Evolutionary conservation across 2,113 vertebrate species (phyloP), one percentile per base, ranked within the genome.

Genomic region (Pseudolaguvia tuberculata): DNA sequence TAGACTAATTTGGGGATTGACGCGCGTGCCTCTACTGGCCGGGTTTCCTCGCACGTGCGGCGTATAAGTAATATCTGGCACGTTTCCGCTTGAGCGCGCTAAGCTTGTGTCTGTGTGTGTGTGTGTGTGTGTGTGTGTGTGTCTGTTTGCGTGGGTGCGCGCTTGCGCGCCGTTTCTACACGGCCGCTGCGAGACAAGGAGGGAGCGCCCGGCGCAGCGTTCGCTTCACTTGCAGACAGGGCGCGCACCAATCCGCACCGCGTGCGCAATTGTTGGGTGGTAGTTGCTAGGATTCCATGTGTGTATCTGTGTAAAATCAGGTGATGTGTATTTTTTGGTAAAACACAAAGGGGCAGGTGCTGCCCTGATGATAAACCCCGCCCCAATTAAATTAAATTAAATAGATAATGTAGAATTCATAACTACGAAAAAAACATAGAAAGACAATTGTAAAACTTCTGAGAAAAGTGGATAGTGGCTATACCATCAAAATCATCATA

Each of bases 141-240:
- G n/a, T n/a, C n/a, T n/a, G n/a, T n/a, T n/a, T n/a, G n/a, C n/a
- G n/a, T n/a, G n/a, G n/a, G n/a, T n/a, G n/a, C n/a, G n/a, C n/a
- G n/a, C n/a, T n/a, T 9, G n/a, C n/a, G 62, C 23, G 61, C 61
- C 61, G 61, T 65, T 45, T 65, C 61, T 25, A 47, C 35, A 23
- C 61, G 23, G 31, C 35, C 31, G 61, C n/a, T 63, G 61, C n/a
- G 35, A 66, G 47, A 65, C 25, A 27, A 21, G 61, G 63, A 42
- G 27, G 63, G 63, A 66, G 63, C 63, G 42, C 63, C 42, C 63
- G 63, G 20, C 21, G 42, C 39, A 8, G 35, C 35, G 12, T 5
- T 42, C 35, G 59, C 61, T 63, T 45, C 21, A 21, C 63, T 48
- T 23, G 15, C 21, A 21, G 63, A 48, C 42, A 8, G 63, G 21